These are phyloP conservation scores for Neoaliturus tenellus DNA, from an alignment of 2,888 invertebrate species.

Conservation along the genomic window DNA sequence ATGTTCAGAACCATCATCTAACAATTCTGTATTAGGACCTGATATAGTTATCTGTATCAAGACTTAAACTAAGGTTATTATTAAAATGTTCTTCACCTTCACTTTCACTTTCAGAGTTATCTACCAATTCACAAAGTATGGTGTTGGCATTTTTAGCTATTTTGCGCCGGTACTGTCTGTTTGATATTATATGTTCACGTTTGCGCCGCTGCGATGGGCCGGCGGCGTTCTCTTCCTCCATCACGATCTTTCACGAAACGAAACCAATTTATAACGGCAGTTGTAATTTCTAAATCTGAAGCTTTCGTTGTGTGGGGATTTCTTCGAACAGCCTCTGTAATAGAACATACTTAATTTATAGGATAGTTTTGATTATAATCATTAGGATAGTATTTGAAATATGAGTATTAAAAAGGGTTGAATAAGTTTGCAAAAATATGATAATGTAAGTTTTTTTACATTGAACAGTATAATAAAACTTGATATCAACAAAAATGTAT, in stretches of 20 bases:
- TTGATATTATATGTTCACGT: not conserved
- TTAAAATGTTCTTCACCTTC: not conserved
- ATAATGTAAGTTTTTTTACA: too few relatives aligned
- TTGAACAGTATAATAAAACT: too few relatives aligned
- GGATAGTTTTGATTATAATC: not conserved
- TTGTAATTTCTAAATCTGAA: slow-evolving; percentile 16
- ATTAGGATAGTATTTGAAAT: too few relatives aligned
- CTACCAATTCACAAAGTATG: not conserved
- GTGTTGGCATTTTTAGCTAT: not conserved
- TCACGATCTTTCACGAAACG: slow-evolving; percentile 24
- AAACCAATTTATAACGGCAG: not conserved
- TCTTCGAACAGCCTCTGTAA: slow-evolving; percentile 34
- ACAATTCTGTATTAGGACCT: not conserved
- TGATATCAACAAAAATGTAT: too few relatives aligned
- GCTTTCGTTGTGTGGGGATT: slow-evolving; percentile 7
- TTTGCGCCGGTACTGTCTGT: not conserved
- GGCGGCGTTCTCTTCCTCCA: slow-evolving; percentile 20
- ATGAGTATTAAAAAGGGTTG: too few relatives aligned
- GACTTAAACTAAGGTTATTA: not conserved
- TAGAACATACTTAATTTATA: not conserved
- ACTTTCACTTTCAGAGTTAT: not conserved
- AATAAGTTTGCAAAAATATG: too few relatives aligned
- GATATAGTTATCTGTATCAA: not conserved
- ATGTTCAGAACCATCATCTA: not conserved
- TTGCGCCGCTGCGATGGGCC: not conserved